phyloP scores from a whole-genome alignment of 2,113 vertebrate genomes.

The Apodemus speciosus region DNA sequence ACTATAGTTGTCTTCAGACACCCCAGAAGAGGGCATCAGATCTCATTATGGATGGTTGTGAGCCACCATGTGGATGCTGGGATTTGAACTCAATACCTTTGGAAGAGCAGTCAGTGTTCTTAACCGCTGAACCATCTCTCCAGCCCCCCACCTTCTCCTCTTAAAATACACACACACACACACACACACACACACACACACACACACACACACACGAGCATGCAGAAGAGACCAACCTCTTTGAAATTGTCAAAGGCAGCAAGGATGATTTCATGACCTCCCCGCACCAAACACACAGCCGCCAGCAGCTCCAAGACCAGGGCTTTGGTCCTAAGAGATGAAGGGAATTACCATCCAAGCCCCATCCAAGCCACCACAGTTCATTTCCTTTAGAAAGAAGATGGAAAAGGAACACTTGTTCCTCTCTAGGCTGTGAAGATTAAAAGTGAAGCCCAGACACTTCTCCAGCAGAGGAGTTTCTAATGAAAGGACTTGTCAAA shows the following conservation, averaged over 20 bases:
- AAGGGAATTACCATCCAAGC: not conserved
- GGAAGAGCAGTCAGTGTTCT: too few species aligned
- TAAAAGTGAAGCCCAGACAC: not conserved
- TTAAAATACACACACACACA: not conserved
- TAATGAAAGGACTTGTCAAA: not conserved
- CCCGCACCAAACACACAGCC: slow-evolving; percentile 96
- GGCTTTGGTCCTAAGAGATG: slow-evolving; percentile 92
- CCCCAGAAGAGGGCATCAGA: too few species aligned
- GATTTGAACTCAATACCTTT: too few species aligned
- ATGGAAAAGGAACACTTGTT: not conserved
- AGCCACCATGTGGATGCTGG: too few species aligned
- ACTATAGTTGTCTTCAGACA: too few species aligned
- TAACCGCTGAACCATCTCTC: too few species aligned
- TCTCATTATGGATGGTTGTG: too few species aligned
- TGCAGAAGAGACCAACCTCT: slow-evolving; percentile 88
- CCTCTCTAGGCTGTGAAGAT: not conserved
- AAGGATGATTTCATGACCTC: slow-evolving; percentile 98
- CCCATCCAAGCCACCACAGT: not conserved
- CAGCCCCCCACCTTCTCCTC: not conserved
- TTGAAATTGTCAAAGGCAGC: slow-evolving; percentile 99
- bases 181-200: not conserved
- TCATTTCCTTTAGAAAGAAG: not conserved
- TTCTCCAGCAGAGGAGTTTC: not conserved
- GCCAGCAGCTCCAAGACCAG: slow-evolving; percentile 97
- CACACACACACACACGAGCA: not conserved